phyloP scores from a whole-genome alignment of 2,113 vertebrate species.

The Xyrauchen texanus region DNA sequence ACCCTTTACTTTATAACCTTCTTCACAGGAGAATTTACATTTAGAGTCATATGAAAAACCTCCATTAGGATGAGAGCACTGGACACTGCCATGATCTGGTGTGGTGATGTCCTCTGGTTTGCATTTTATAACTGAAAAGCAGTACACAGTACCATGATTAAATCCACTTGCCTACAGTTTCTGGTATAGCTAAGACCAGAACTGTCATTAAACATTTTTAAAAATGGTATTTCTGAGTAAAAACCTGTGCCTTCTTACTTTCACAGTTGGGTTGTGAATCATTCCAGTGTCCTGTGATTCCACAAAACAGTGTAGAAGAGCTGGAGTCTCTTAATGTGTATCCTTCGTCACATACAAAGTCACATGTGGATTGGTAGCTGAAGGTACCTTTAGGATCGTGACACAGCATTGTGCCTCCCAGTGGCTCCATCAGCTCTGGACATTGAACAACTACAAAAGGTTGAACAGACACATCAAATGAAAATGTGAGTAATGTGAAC shows the following conservation, averaged over 20 bases:
- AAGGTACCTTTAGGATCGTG: conserved; percentile 52
- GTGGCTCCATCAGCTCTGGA: conserved; percentile 41
- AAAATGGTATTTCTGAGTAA: too few species aligned
- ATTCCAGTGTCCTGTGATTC: conserved; percentile 64
- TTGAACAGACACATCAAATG: neutral
- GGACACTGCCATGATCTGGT: conserved; percentile 57
- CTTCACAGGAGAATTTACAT: conserved; percentile 75
- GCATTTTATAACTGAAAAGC: conserved; percentile 66
- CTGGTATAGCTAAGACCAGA: neutral
- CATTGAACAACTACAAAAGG: conserved; percentile 65
- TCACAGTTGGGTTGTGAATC: conserved; percentile 61
- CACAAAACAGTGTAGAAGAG: conserved; percentile 59
- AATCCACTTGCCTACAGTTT: neutral
- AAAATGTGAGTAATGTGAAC: neutral
- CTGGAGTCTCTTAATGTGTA: conserved; percentile 45
- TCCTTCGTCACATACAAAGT: conserved; percentile 68
- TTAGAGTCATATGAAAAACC: conserved; percentile 66
- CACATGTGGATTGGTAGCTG: conserved; percentile 67
- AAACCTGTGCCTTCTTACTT: conserved; percentile 39
- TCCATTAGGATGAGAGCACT: conserved; percentile 65
- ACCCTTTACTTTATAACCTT: conserved; percentile 73
- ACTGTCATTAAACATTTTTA: too few species aligned
- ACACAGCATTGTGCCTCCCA: conserved; percentile 53
- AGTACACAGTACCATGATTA: neutral
- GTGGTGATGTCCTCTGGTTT: conserved; percentile 42